Base-by-base conservation (phyloP, 2,797 vertebrate genomes). In the Muraenolepis orangiensis region DNA sequence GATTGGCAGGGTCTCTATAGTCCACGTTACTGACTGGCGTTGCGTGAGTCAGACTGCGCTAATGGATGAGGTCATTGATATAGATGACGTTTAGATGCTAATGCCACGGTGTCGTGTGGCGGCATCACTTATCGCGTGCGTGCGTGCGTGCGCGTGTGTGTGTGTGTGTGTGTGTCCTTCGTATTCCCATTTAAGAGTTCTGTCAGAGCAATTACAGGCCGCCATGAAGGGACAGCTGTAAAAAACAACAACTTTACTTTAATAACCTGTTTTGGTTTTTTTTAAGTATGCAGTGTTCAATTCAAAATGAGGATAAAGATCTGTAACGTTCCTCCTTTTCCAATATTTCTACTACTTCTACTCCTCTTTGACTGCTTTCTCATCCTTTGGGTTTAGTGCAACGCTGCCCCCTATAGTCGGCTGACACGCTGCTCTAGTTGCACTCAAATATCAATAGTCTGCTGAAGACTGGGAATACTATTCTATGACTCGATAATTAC, bases 11-110 rank as follows among this genome's bases (percentile, higher is more conserved):
- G 66, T n/a, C 30, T 30, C 23, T 3, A n/a, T n/a, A 12, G 57
- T 68, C n/a, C 30, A 30, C 16, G 40, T 74, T 20, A 14, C 42
- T 75, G 77, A 67, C 29, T 14, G 40, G 28, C 68, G 77, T 74
- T 84, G 81, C 61, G 82, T 78, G 77, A 82, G 69, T 84, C 70
- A 72, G 3, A 73, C 42, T 70, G 74, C 16, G 14, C 75, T 29
- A 70, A 28, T n/a, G 31, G 30, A 73, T 83, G 61, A 77, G 20
- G n/a, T 26, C 57, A 38, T 30, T 13, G 10, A 26, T n/a, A 18
- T 18, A 16, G 66, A 46, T 66, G 18, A 36, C 28, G 29, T 28
- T 69, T 20, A n/a, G 66, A 46, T 46, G 34, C 26, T 70, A 38
- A 70, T 40, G 13, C 23, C 1, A 4, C 64, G 32, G 51, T 46